A percentile compares a stretch with the other conserved stretches of the same genome.
Evolutionary conservation across 2,888 invertebrate species (phyloP).

Genomic region (Orchestes rusci): DNA sequence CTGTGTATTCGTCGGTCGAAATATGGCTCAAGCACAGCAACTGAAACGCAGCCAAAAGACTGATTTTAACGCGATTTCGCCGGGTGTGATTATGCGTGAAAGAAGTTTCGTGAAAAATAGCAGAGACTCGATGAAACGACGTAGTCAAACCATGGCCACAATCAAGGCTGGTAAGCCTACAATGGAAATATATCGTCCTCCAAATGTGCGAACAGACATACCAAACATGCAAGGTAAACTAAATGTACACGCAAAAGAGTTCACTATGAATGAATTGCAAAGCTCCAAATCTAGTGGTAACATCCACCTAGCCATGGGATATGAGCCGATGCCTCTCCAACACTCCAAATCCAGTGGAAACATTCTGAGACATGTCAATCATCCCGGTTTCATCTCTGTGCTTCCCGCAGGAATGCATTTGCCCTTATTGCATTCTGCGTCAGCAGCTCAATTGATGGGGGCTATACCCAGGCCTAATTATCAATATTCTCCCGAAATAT

Average conservation of each 20-base stretch:
- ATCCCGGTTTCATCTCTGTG: slow-evolving; percentile 36
- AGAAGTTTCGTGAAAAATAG: slow-evolving; percentile 63
- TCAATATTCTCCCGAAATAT: slow-evolving; percentile 40
- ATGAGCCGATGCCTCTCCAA: slow-evolving; percentile 39
- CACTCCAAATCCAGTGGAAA: slow-evolving; percentile 55
- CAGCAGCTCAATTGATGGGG: slow-evolving; percentile 57
- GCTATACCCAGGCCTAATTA: slow-evolving; percentile 54
- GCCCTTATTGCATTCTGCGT: slow-evolving; percentile 52
- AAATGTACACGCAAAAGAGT: slow-evolving; percentile 86
- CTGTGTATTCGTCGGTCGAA: slow-evolving; percentile 13
- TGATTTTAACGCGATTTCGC: slow-evolving; percentile 46
- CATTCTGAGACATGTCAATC: slow-evolving; percentile 54
- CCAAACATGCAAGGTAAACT: slow-evolving; percentile 48
- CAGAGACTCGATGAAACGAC: slow-evolving; percentile 52
- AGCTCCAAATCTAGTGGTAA: slow-evolving; percentile 42
- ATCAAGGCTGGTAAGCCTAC: slow-evolving; percentile 64
- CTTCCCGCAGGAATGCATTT: slow-evolving; percentile 31
- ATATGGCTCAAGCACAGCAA: slow-evolving; percentile 31
- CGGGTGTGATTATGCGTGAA: slow-evolving; percentile 51
- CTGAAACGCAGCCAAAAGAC: slow-evolving; percentile 40
- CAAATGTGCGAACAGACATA: slow-evolving; percentile 48
- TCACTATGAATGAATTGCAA: slow-evolving; percentile 64
- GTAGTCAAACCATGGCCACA: slow-evolving; percentile 63
- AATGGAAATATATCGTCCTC: slow-evolving; percentile 83
- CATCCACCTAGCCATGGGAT: slow-evolving; percentile 34